phyloP scores from a whole-genome alignment of 1,140 invertebrate species.

The Lepidurus packardi region DNA sequence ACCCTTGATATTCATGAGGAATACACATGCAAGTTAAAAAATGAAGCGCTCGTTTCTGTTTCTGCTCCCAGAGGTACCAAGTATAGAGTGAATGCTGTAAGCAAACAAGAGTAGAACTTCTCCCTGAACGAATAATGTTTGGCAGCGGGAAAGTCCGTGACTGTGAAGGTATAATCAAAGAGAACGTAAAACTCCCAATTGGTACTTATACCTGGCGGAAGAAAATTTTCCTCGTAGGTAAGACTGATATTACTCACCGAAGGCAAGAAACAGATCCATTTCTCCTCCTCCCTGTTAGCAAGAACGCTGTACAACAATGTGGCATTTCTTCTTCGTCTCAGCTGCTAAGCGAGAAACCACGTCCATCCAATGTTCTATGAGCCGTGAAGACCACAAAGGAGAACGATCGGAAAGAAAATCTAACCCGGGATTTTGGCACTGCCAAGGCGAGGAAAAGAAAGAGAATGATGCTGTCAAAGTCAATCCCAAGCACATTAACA shows the following conservation, averaged over 20 bases:
- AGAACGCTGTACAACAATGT: neutral
- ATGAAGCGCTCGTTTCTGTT: neutral
- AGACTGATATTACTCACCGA: neutral
- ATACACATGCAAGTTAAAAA: constrained; percentile 9
- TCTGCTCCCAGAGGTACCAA: too few species aligned
- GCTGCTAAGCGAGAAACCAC: constrained; percentile 20
- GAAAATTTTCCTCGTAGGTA: neutral
- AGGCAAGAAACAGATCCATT: neutral
- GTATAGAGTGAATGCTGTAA: too few species aligned
- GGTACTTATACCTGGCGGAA: neutral
- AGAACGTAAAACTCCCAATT: neutral
- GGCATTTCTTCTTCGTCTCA: neutral
- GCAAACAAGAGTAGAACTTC: too few species aligned
- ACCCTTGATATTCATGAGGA: constrained; percentile 15
- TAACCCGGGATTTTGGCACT: constrained; percentile 10
- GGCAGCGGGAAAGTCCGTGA: neutral
- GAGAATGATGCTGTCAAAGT: constrained; percentile 11
- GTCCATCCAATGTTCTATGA: constrained; percentile 11
- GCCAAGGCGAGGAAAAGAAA: neutral
- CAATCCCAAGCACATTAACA: constrained; percentile 12
- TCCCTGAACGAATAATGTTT: neutral
- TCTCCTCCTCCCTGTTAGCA: neutral
- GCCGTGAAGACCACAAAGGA: constrained; percentile 17
- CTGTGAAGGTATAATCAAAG: neutral
- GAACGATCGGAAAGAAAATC: constrained; percentile 5